Evolutionary conservation across 2,888 invertebrate species (phyloP).

Genomic region (Eupeodes luniger): DNA sequence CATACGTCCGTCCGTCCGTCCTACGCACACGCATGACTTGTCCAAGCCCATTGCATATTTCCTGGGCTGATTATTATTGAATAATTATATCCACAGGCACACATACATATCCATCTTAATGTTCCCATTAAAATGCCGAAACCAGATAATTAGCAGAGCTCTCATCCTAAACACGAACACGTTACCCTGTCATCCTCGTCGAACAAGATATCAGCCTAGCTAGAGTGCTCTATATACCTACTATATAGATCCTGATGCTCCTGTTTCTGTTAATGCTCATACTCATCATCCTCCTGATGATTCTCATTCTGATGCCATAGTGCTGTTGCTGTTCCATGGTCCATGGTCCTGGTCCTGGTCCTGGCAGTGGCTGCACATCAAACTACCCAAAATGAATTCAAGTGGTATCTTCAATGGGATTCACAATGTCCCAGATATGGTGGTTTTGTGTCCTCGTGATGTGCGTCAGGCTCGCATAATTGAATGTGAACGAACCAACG

Average conservation of each 20-base stretch:
- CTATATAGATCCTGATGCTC: neutral
- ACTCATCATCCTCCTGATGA: neutral
- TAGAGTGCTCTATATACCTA: neutral
- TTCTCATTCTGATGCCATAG: neutral
- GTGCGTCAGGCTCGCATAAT: conserved; percentile 73
- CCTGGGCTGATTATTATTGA: conserved; percentile 54
- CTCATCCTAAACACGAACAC: conserved; percentile 55
- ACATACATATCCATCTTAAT: conserved; percentile 48
- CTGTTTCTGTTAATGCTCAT: neutral
- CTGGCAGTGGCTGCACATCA: conserved; percentile 60
- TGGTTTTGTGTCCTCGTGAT: conserved; percentile 71
- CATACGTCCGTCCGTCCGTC: too few species aligned
- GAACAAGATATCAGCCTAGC: conserved; percentile 27
- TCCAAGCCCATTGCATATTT: conserved; percentile 34
- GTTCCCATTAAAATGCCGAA: conserved; percentile 67
- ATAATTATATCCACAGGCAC: conserved; percentile 41
- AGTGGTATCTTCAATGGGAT: conserved; percentile 73
- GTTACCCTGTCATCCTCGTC: conserved; percentile 41
- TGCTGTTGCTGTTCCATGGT: neutral
- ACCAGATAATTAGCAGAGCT: conserved; percentile 72
- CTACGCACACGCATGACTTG: conserved; percentile 19
- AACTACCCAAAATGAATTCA: conserved; percentile 71
- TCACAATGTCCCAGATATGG: conserved; percentile 73
- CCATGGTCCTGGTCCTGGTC: conserved; percentile 5
- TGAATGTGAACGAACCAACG: conserved; percentile 73